phyloP scores from a whole-genome alignment of 2,113 vertebrate species.

The Haemorhous mexicanus region DNA sequence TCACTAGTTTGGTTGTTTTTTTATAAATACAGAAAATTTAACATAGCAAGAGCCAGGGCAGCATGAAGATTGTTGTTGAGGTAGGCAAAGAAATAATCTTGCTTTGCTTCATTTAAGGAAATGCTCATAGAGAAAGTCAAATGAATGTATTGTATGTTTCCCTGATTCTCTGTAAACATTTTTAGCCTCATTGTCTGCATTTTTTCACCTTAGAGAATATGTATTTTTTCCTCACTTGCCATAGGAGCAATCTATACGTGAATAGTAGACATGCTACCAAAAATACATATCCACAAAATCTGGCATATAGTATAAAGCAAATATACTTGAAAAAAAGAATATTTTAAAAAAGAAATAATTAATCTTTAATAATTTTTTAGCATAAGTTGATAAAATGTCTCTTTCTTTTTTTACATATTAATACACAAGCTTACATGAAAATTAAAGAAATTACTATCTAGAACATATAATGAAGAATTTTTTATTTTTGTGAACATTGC shows the following conservation, averaged over 20 bases:
- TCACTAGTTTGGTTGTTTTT: neutral
- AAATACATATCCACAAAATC: neutral
- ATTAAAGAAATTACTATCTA: neutral
- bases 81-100: neutral
- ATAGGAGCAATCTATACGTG: neutral
- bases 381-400: fast-evolving
- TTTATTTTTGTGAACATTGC: neutral
- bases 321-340: neutral
- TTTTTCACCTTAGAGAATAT: neutral
- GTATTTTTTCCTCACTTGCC: neutral
- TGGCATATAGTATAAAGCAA: neutral
- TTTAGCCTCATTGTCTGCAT: neutral
- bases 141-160: neutral
- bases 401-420: neutral
- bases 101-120: neutral
- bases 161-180: neutral
- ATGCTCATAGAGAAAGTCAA: neutral
- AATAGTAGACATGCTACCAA: neutral
- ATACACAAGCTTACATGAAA: neutral
- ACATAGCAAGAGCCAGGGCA: neutral
- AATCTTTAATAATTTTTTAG: neutral
- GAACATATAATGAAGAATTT: neutral
- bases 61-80: neutral
- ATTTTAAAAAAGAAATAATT: neutral
- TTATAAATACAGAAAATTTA: neutral